A percentile compares a stretch with the other conserved stretches of the same genome.
phyloP scores from a whole-genome alignment of 2,113 vertebrate genomes.

The Hyaena hyaena region DNA sequence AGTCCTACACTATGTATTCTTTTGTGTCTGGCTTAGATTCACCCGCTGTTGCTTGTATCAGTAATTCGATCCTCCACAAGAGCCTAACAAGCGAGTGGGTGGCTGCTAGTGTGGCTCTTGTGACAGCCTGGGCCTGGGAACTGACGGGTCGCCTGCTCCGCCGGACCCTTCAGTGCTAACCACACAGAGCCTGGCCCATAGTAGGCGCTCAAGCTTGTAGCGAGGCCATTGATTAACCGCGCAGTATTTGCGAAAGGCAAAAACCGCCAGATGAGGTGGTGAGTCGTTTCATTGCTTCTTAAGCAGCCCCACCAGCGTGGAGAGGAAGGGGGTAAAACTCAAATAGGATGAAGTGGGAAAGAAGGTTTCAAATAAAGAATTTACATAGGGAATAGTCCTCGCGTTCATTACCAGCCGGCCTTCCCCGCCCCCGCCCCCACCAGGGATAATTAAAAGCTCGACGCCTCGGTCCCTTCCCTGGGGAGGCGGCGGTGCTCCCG shows the following conservation, averaged over 20 bases:
- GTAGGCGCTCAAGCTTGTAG: neutral
- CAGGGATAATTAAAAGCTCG: constrained; percentile 66
- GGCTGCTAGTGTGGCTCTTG: neutral
- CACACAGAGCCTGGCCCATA: neutral
- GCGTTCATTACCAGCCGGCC: neutral
- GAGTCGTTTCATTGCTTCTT: constrained; percentile 20
- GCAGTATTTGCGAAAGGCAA: neutral
- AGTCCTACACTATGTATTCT: neutral
- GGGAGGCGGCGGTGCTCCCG: constrained; percentile 47
- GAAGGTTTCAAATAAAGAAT: neutral
- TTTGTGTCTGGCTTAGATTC: neutral
- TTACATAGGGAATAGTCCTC: constrained; percentile 1
- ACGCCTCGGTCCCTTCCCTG: constrained; percentile 61
- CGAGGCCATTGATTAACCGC: neutral
- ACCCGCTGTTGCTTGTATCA: neutral
- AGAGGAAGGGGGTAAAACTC: neutral
- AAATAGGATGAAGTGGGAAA: neutral
- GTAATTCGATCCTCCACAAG: neutral
- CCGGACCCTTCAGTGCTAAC: neutral
- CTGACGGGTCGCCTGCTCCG: neutral
- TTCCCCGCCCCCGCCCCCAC: constrained; percentile 52
- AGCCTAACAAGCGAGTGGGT: neutral
- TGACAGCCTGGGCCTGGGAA: neutral
- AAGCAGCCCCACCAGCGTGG: neutral
- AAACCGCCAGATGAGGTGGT: neutral